phyloP scores from a whole-genome alignment of 2,797 vertebrate genomes.

The Phyllotis vaccarum region DNA sequence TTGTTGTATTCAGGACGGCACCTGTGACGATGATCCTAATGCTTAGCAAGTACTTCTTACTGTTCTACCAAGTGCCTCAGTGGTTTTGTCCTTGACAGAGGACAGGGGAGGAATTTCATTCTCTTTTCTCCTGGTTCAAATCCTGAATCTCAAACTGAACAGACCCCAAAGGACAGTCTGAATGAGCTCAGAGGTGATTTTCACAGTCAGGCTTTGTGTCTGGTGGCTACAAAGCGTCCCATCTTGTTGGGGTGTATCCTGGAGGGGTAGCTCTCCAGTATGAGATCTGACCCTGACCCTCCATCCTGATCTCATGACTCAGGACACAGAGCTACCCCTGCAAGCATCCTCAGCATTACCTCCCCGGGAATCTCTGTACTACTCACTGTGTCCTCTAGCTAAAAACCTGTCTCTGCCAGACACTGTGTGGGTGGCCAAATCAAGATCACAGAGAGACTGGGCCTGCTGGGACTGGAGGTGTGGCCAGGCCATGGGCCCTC shows the following conservation, averaged over 20 bases:
- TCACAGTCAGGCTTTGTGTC: background rate
- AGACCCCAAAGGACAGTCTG: background rate
- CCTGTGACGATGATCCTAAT: background rate
- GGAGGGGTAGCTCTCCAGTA: background rate
- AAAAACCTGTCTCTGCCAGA: constrained; percentile 57
- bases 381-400: constrained; percentile 62
- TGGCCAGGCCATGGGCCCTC: background rate
- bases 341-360: too few relatives aligned
- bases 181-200: background rate
- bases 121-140: background rate
- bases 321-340: background rate
- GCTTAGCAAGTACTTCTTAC: background rate
- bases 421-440: background rate
- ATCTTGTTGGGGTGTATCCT: background rate
- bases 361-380: background rate
- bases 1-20: background rate
- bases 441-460: background rate
- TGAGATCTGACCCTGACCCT: background rate
- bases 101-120: background rate
- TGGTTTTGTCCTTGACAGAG: background rate
- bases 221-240: background rate
- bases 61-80: background rate
- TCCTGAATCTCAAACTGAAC: background rate
- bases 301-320: background rate
- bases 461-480: background rate